phyloP scores from a whole-genome alignment of 2,113 vertebrate genomes.

The Eleginops maclovinus region DNA sequence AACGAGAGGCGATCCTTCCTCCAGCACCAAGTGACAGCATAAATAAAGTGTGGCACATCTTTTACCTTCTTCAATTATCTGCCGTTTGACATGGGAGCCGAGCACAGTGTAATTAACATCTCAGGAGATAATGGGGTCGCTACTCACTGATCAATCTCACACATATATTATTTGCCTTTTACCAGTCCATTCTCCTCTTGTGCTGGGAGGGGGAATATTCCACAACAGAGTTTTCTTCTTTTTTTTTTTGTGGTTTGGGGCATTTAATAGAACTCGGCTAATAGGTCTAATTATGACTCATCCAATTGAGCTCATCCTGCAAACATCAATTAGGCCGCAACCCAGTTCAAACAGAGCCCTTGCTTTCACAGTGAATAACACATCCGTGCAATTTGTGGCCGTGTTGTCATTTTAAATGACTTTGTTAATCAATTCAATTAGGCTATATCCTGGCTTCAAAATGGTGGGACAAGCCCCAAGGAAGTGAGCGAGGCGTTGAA shows the following conservation, averaged over 20 bases:
- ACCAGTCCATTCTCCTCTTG: slow-evolving; percentile 75
- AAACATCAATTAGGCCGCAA: slow-evolving; percentile 68
- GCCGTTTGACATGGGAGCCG: slow-evolving; percentile 86
- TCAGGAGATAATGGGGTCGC: slow-evolving; percentile 87
- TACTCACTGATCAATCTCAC: slow-evolving; percentile 86
- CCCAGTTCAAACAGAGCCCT: slow-evolving; percentile 39
- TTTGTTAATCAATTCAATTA: too few relatives aligned
- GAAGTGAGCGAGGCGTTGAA: too few relatives aligned
- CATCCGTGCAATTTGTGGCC: slow-evolving; percentile 21
- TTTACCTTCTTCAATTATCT: slow-evolving; percentile 88
- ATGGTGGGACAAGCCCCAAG: too few relatives aligned
- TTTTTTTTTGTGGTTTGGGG: slow-evolving; percentile 42
- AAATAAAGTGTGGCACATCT: slow-evolving; percentile 85
- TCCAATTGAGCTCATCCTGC: slow-evolving; percentile 69
- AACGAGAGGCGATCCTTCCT: slow-evolving; percentile 60
- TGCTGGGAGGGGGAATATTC: slow-evolving; percentile 64
- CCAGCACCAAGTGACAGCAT: slow-evolving; percentile 78
- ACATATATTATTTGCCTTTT: slow-evolving; percentile 85
- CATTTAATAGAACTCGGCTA: slow-evolving; percentile 72
- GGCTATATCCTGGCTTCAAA: not conserved
- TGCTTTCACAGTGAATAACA: slow-evolving; percentile 55
- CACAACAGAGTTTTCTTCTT: slow-evolving; percentile 47
- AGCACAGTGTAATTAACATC: slow-evolving; percentile 87
- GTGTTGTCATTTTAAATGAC: slow-evolving; percentile 23
- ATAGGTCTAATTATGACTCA: slow-evolving; percentile 71